phyloP scores from a whole-genome alignment of 2,888 invertebrate species.

The Ceraclea dissimilis region DNA sequence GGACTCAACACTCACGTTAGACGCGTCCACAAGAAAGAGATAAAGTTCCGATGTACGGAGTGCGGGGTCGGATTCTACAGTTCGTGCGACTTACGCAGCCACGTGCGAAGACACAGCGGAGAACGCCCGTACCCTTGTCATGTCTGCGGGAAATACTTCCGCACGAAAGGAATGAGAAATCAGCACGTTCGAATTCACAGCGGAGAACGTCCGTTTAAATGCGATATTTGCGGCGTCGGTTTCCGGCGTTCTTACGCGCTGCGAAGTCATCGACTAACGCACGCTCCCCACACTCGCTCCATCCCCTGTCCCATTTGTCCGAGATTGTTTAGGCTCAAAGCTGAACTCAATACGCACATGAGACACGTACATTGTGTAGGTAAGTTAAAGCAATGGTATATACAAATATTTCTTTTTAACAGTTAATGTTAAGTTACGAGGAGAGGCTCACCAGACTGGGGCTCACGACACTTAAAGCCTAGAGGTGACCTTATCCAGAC shows the following conservation, averaged over 20 bases:
- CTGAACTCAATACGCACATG: conserved; percentile 17
- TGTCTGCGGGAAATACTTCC: conserved; percentile 34
- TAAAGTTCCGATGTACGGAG: conserved; percentile 19
- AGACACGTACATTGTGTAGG: conserved; percentile 14
- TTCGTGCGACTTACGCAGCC: conserved; percentile 22
- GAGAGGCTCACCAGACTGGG: too few relatives aligned
- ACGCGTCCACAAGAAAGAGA: conserved; percentile 15
- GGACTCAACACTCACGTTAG: conserved; percentile 33
- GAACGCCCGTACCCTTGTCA: conserved; percentile 19
- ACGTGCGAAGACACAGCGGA: conserved; percentile 20
- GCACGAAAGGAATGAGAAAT: conserved; percentile 34
- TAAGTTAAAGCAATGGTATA: too few relatives aligned
- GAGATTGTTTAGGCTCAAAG: conserved; percentile 10
- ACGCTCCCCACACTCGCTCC: conserved; percentile 33
- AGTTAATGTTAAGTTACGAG: too few relatives aligned
- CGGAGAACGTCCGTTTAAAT: conserved; percentile 37
- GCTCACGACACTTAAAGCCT: too few relatives aligned
- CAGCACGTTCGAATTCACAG: conserved; percentile 37
- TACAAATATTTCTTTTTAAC: too few relatives aligned
- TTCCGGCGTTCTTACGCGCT: conserved; percentile 38
- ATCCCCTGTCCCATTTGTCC: conserved; percentile 30
- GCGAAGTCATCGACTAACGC: conserved; percentile 37
- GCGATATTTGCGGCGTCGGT: conserved; percentile 38
- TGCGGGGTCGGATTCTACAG: conserved; percentile 24
- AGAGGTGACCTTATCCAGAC: too few relatives aligned